Percentiles rank a stretch among this genome's conserved stretches.
Conservation (phyloP, 2,888 invertebrate species). For the Calephelis perditalis region DNA sequence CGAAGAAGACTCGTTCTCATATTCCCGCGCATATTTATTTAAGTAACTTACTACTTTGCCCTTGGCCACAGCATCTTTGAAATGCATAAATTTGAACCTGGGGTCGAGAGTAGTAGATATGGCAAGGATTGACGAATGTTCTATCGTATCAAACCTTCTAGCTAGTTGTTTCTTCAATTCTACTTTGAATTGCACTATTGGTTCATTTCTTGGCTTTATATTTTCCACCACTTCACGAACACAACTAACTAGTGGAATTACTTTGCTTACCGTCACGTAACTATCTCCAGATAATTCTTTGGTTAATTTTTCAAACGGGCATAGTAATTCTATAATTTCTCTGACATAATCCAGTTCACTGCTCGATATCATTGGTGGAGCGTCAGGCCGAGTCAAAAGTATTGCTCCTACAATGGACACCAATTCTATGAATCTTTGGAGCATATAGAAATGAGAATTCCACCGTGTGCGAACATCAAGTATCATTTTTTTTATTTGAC, state of each 20-base stretch:
- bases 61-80: conserved; percentile 27
- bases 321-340: conserved; percentile 24
- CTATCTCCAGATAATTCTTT: conserved; percentile 28
- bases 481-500: conserved; percentile 18
- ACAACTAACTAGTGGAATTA: conserved; percentile 29
- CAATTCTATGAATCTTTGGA: conserved; percentile 23
- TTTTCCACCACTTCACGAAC: conserved; percentile 17
- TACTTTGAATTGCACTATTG: neutral
- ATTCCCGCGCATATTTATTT: conserved; percentile 22
- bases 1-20: conserved; percentile 13
- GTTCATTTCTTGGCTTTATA: conserved; percentile 13
- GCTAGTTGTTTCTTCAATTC: conserved; percentile 17
- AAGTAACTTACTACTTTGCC: conserved; percentile 25
- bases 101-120: conserved; percentile 6
- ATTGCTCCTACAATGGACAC: conserved; percentile 17
- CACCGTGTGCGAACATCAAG: conserved; percentile 20
- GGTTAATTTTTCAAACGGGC: conserved; percentile 30
- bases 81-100: conserved; percentile 29
- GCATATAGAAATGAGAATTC: conserved; percentile 22
- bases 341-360: conserved; percentile 12
- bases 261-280: conserved; percentile 27
- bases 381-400: conserved; percentile 14
- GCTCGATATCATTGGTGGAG: conserved; percentile 15
- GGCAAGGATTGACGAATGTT: conserved; percentile 2
- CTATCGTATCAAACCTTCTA: conserved; percentile 11